A percentile compares a stretch with the other conserved stretches of the same genome.
phyloP scores from a whole-genome alignment of 2,888 invertebrate species.

The Halictus ligatus region DNA sequence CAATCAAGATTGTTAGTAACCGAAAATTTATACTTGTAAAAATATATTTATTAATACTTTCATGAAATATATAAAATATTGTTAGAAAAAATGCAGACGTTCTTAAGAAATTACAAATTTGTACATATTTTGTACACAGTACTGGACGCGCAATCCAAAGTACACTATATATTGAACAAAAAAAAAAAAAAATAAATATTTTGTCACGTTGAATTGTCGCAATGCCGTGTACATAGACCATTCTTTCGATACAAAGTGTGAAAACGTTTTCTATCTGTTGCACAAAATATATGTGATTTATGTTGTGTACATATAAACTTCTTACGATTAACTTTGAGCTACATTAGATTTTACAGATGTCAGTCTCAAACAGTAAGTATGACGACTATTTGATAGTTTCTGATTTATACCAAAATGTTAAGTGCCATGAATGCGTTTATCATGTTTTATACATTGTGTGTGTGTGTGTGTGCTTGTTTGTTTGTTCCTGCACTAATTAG shows the following conservation, averaged over 20 bases:
- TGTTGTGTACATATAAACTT: neutral
- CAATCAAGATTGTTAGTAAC: constrained; percentile 10
- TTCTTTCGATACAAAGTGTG: constrained; percentile 19
- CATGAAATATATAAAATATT: constrained; percentile 8
- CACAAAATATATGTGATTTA: constrained; percentile 20
- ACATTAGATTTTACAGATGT: neutral
- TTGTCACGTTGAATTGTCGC: constrained; percentile 26
- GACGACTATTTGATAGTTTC: neutral
- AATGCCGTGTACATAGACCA: constrained; percentile 32
- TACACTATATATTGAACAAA: constrained; percentile 1
- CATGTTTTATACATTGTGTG: neutral
- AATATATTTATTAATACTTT: constrained; percentile 46
- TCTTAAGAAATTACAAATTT: constrained; percentile 6
- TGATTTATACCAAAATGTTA: constrained; percentile 10
- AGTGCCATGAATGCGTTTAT: neutral
- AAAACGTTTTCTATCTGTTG: constrained; percentile 17
- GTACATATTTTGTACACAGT: constrained; percentile 24
- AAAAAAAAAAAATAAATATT: constrained; percentile 34
- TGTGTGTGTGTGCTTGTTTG: neutral
- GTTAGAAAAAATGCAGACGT: neutral
- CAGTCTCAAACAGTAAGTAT: constrained; percentile 41
- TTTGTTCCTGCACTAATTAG: neutral
- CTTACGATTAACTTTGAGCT: neutral
- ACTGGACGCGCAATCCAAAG: constrained; percentile 1
- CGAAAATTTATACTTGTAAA: constrained; percentile 32